Base-by-base conservation (phyloP, 2,888 invertebrate genomes). In the Agrochola macilenta region DNA sequence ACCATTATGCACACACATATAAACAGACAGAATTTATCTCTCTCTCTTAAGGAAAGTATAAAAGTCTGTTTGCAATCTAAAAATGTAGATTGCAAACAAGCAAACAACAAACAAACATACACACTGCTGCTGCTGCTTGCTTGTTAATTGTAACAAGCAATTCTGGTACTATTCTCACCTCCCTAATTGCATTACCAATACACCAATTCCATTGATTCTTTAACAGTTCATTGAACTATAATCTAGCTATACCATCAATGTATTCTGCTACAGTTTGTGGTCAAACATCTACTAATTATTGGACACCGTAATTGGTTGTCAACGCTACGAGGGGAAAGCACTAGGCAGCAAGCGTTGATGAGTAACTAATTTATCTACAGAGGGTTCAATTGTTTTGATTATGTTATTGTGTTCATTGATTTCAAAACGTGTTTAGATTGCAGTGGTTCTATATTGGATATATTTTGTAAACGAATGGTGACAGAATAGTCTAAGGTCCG, bases 271-370 rank as follows among this genome's bases (percentile, higher is more conserved):
- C 83, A 87, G 86, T 89, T 87, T 83, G 89, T 71, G 86, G 88
- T 72, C 76, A 78, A 81, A 83, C 82, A 66, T 66, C 61, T 82
- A 75, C 87, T 89, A 90, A 90, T 90, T 89, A 90, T 90, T 89
- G 88, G 82, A 76, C 65, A 46, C 89, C 87, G 81, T 90, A 89
- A 90, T 90, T 90, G 86, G 86, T 85, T 85, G 83, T 82, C 86
- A 81, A 74, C 74, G 74, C 76, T 63, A 43, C 71, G 52, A 74
- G 79, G 71, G 78, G 69, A 61, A 64, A 74, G 61, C 73, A 70
- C 70, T 74, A 30, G 52, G 54, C 68, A 81, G 65, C 11, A 26
- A 54, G 17, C 57, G 58, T 69, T 30, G 57, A 12, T 23, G 54
- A 63, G 60, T 57, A 65, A 60, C 72, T 74, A 76, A 78, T 72